Percentiles rank a stretch among this genome's conserved stretches.
Conservation (phyloP, 37 sponge, comb jelly and placozoan species). For the Geodia barretti region DNA sequence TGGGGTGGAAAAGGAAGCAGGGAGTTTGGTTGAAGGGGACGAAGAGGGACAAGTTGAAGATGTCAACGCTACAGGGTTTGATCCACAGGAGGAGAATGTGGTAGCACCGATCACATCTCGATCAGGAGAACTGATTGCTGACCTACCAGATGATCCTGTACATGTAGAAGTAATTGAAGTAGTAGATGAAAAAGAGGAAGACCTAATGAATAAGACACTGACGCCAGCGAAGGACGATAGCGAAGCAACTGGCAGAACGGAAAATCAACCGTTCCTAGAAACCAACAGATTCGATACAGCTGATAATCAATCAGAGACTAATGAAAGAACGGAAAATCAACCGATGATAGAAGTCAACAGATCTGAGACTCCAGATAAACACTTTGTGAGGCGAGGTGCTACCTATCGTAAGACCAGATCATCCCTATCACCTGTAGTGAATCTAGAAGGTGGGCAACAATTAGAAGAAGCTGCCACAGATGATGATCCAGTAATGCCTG, state of each 20-base stretch:
- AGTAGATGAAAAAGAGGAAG: not conserved
- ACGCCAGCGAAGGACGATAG: not conserved
- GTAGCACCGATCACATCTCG: not conserved
- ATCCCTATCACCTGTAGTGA: slow-evolving; percentile 1
- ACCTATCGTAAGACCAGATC: slow-evolving; percentile 14
- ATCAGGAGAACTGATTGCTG: not conserved
- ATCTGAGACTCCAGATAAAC: not conserved
- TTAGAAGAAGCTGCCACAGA: not conserved
- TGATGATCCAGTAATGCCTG: not conserved
- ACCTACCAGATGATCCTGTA: not conserved
- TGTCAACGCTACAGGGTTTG: slow-evolving; percentile 1
- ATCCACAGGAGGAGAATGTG: not conserved
- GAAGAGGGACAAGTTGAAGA: not conserved
- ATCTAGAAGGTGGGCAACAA: not conserved
- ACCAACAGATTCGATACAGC: no score
- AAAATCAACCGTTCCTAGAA: no score
- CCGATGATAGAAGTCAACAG: no score
- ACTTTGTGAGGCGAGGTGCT: not conserved
- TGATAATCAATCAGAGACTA: no score
- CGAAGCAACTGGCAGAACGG: no score
- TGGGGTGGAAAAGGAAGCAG: no score
- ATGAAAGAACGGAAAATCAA: no score
- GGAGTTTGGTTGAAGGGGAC: not conserved
- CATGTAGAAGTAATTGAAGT: not conserved
- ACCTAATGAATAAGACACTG: not conserved